Evolutionary conservation across 2,797 vertebrate species (phyloP).

Genomic region (Acipenser ruthenus): DNA sequence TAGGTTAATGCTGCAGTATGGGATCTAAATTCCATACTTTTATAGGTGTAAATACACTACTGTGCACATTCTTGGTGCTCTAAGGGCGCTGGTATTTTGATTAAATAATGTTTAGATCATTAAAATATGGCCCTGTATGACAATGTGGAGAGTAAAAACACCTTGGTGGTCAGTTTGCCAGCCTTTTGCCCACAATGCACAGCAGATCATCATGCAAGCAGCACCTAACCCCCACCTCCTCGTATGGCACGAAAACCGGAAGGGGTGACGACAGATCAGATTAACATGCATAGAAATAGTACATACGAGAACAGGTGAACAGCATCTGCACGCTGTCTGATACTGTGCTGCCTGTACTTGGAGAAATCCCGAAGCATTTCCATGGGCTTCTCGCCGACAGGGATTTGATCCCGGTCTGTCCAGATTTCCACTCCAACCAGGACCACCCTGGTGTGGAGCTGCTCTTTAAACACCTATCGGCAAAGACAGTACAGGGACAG

Average conservation of each 20-base stretch:
- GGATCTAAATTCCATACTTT: too few relatives aligned
- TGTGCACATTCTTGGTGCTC: too few relatives aligned
- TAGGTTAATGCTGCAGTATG: too few relatives aligned
- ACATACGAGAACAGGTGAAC: conserved; percentile 94
- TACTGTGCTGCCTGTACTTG: conserved; percentile 81
- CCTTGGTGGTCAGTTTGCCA: too few relatives aligned
- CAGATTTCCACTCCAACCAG: conserved; percentile 92
- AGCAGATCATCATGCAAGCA: conserved; percentile 90
- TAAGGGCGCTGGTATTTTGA: too few relatives aligned
- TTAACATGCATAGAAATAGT: background rate
- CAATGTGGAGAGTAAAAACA: too few relatives aligned
- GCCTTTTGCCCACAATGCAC: too few relatives aligned
- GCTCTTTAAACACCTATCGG: conserved; percentile 90
- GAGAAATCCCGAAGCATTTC: conserved; percentile 88
- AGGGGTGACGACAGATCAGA: too few relatives aligned
- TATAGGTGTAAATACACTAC: too few relatives aligned
- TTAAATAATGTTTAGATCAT: too few relatives aligned
- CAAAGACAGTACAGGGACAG: conserved; percentile 55
- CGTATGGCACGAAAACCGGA: too few relatives aligned
- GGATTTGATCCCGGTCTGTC: conserved; percentile 86
- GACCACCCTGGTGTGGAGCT: conserved; percentile 90
- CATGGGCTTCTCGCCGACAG: conserved; percentile 74
- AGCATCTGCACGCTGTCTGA: conserved; percentile 80
- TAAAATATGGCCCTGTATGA: too few relatives aligned
- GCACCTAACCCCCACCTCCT: conserved; percentile 66